Conservation (phyloP, 2,797 vertebrate genomes). For the Phataginus tetradactyla region DNA sequence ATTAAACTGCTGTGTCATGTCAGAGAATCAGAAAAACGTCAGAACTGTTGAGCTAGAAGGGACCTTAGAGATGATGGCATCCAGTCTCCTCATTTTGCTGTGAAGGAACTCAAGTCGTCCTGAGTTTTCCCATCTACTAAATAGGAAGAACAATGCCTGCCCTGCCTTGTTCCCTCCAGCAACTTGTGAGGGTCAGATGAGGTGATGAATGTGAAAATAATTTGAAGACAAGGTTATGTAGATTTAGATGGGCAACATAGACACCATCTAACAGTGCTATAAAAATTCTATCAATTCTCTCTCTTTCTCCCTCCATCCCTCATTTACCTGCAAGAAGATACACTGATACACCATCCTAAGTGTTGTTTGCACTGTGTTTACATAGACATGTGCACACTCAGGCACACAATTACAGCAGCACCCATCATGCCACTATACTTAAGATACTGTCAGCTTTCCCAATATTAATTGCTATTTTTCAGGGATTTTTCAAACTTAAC, state of each 20-base stretch:
- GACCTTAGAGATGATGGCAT: neutral
- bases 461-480: slow-evolving; percentile 78
- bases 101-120: neutral
- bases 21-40: neutral
- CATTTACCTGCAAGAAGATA: slow-evolving; percentile 40
- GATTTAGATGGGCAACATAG: neutral
- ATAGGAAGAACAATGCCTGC: neutral
- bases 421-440: slow-evolving; percentile 46
- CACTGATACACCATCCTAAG: neutral
- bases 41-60: neutral
- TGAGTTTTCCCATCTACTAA: neutral
- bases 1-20: neutral
- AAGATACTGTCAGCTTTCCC: slow-evolving; percentile 66
- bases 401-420: slow-evolving; percentile 58
- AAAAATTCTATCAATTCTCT: neutral
- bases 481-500: slow-evolving; percentile 76
- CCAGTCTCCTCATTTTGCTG: neutral
- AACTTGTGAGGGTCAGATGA: neutral
- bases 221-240: slow-evolving; percentile 40
- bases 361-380: slow-evolving; percentile 70
- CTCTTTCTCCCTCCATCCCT: neutral
- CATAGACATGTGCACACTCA: slow-evolving; percentile 41
- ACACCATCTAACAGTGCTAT: neutral
- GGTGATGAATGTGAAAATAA: slow-evolving; percentile 5
- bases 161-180: neutral